phyloP scores from a whole-genome alignment of 92 coral and sea anemone species.

The Actinostola sp. region DNA sequence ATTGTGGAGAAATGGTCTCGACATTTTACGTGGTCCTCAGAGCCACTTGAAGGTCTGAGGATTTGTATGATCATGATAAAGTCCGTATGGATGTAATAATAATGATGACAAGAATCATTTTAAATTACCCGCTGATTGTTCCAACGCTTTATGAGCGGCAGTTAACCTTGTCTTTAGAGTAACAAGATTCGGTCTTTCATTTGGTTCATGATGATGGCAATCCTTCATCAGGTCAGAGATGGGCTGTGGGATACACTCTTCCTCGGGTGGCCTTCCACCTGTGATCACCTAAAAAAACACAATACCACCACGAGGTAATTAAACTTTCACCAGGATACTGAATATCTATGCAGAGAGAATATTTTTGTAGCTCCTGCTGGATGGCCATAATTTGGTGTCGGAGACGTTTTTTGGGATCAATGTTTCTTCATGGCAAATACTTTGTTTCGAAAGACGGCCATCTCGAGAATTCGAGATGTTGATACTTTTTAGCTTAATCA shows the following conservation, averaged over 20 bases:
- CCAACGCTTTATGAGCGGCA: neutral
- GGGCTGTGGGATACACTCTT: slow-evolving; percentile 4
- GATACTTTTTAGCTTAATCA: too few relatives aligned
- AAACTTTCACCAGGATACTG: neutral
- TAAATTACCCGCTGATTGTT: neutral
- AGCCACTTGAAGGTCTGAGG: too few relatives aligned
- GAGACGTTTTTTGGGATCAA: too few relatives aligned
- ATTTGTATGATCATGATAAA: too few relatives aligned
- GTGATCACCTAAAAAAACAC: neutral
- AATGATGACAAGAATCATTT: neutral
- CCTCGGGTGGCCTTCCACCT: neutral
- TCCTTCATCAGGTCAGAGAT: neutral
- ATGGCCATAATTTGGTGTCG: too few relatives aligned
- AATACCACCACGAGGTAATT: neutral
- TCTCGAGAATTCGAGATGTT: too few relatives aligned
- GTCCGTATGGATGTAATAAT: neutral
- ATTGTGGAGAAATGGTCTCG: too few relatives aligned
- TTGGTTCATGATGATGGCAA: neutral
- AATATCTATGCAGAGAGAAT: neutral
- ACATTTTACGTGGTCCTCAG: neutral
- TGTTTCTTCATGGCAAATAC: too few relatives aligned
- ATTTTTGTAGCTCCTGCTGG: too few relatives aligned
- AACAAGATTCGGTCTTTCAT: neutral
- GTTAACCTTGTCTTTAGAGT: neutral
- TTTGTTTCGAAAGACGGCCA: too few relatives aligned